These are phyloP conservation scores for Poeciliopsis occidentalis DNA, from an alignment of 2,113 vertebrate species.

Conservation along the genomic window DNA sequence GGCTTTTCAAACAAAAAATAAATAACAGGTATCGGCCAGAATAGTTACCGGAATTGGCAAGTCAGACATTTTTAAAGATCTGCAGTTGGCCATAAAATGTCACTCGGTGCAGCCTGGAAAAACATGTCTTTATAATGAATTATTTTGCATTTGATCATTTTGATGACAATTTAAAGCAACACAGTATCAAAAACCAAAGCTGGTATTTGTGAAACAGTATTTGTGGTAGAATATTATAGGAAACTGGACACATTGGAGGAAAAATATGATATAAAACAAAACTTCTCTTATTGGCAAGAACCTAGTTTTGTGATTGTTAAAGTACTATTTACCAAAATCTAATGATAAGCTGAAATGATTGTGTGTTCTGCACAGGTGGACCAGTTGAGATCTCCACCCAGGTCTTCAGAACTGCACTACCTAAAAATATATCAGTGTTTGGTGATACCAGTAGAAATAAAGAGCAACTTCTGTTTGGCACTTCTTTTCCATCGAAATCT, in stretches of 20 bases:
- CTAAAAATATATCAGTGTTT: not conserved
- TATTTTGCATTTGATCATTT: not conserved
- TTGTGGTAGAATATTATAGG: not conserved
- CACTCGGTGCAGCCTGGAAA: too few relatives aligned
- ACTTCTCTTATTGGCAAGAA: not conserved
- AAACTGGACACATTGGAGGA: not conserved
- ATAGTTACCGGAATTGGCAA: too few relatives aligned
- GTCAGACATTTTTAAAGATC: too few relatives aligned
- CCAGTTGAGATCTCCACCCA: conserved; percentile 67
- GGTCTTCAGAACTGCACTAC: conserved; percentile 40
- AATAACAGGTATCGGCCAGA: too few relatives aligned
- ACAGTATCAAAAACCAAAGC: not conserved
- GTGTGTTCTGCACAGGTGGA: conserved; percentile 43
- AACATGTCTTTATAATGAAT: not conserved
- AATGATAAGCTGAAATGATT: too few relatives aligned
- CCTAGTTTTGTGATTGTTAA: too few relatives aligned
- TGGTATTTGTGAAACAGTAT: too few relatives aligned
- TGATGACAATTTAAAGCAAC: not conserved
- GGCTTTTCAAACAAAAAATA: too few relatives aligned
- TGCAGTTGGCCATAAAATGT: too few relatives aligned
- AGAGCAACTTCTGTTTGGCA: too few relatives aligned
- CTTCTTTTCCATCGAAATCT: too few relatives aligned
- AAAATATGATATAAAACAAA: not conserved
- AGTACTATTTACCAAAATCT: too few relatives aligned
- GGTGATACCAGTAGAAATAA: not conserved